These are phyloP conservation scores for Papilio elwesi DNA, from an alignment of 2,888 invertebrate species.

Conservation along the genomic window DNA sequence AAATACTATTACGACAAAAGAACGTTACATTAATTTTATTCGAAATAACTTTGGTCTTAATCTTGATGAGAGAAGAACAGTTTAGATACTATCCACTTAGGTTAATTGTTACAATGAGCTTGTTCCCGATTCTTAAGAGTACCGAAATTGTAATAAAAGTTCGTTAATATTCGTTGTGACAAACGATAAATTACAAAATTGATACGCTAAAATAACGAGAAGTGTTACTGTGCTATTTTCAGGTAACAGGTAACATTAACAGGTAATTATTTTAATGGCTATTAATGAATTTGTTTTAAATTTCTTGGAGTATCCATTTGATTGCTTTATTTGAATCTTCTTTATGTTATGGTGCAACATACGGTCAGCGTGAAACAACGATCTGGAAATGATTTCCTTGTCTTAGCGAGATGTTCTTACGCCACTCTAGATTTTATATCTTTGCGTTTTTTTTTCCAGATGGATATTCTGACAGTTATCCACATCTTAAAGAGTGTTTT, in stretches of 20 bases:
- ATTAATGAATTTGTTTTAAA: too few species aligned
- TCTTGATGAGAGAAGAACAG: background rate
- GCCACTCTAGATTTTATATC: background rate
- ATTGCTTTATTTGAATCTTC: background rate
- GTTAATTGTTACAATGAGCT: background rate
- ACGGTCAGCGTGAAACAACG: background rate
- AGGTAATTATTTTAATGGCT: background rate
- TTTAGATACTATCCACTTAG: background rate
- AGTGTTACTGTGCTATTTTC: too few species aligned
- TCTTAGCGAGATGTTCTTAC: background rate
- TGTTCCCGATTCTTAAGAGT: background rate
- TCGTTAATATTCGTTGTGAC: too few species aligned
- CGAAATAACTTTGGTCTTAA: background rate
- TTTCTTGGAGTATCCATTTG: background rate
- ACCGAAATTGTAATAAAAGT: background rate
- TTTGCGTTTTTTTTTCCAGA: background rate
- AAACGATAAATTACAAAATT: too few species aligned
- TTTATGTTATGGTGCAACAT: too few species aligned
- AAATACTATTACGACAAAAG: background rate
- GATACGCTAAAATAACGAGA: too few species aligned
- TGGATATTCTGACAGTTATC: too few species aligned
- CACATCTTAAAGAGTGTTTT: background rate
- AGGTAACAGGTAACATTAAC: too few species aligned
- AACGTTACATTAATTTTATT: constrained; percentile 15
- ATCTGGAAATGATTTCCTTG: background rate